phyloP scores from a whole-genome alignment of 2,888 invertebrate genomes.

The Lycocerus yunnanus region DNA sequence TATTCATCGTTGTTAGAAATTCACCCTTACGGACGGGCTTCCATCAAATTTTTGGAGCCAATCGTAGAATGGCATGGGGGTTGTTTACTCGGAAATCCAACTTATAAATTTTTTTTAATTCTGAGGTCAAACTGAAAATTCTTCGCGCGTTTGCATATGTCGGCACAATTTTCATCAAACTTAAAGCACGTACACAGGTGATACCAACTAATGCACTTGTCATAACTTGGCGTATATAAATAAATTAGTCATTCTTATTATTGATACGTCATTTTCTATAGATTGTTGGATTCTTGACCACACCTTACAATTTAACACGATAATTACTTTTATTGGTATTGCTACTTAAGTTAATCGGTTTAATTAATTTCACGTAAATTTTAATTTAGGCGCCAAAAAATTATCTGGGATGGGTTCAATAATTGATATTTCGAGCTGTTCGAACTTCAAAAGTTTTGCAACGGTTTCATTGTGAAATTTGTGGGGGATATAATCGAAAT shows the following conservation, averaged over 20 bases:
- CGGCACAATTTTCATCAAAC: neutral
- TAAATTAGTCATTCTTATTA: constrained; percentile 4
- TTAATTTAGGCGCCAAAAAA: neutral
- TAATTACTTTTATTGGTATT: neutral
- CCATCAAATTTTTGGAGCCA: no score
- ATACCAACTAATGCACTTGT: neutral
- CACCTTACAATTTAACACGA: neutral
- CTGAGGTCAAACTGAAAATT: neutral
- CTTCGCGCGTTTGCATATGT: neutral
- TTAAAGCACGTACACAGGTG: neutral
- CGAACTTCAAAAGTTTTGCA: no score
- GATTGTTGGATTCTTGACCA: neutral
- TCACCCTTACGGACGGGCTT: no score
- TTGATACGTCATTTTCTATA: neutral
- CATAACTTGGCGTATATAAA: neutral
- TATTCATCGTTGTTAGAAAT: no score
- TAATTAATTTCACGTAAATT: neutral
- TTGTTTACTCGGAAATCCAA: neutral
- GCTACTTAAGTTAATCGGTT: neutral
- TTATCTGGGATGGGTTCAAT: no score
- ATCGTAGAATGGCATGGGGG: neutral
- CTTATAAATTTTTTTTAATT: neutral
- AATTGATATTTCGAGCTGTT: no score
- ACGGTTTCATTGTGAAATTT: no score
- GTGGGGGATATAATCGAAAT: no score